These are phyloP conservation scores for Myotis lucifugus DNA, from an alignment of 2,113 vertebrate genomes.

Conservation along the genomic window DNA sequence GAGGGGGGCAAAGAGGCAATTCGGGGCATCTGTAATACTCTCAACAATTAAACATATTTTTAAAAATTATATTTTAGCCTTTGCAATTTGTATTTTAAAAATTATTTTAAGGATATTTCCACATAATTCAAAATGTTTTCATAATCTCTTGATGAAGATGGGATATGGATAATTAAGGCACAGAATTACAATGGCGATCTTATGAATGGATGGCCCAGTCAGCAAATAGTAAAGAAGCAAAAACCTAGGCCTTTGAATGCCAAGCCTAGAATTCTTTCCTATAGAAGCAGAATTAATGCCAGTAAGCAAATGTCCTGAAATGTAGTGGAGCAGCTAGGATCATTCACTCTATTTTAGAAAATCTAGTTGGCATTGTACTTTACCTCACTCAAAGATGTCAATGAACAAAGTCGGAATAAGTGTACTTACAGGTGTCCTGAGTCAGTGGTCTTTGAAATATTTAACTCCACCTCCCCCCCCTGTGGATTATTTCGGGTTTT, in stretches of 20 bases:
- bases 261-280: background rate
- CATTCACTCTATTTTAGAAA: background rate
- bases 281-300: conserved; percentile 36
- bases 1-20: too few species aligned
- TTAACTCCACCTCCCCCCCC: background rate
- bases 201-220: fast-evolving
- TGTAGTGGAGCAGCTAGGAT: background rate
- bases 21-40: too few species aligned
- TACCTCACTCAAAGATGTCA: conserved; percentile 19
- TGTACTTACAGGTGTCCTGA: conserved; percentile 19
- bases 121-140: background rate
- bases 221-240: background rate
- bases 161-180: background rate
- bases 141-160: background rate
- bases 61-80: background rate
- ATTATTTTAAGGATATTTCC: background rate
- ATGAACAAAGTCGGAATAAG: conserved; percentile 51
- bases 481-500: conserved; percentile 47
- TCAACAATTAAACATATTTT: background rate
- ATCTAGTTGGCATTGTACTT: conserved; percentile 22
- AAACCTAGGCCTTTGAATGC: background rate
- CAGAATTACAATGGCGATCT: background rate
- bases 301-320: background rate
- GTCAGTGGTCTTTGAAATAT: conserved; percentile 52
- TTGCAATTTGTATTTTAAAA: background rate